These are phyloP conservation scores for Habroteleia sp. DNA, from an alignment of 2,888 invertebrate genomes.

Conservation along the genomic window DNA sequence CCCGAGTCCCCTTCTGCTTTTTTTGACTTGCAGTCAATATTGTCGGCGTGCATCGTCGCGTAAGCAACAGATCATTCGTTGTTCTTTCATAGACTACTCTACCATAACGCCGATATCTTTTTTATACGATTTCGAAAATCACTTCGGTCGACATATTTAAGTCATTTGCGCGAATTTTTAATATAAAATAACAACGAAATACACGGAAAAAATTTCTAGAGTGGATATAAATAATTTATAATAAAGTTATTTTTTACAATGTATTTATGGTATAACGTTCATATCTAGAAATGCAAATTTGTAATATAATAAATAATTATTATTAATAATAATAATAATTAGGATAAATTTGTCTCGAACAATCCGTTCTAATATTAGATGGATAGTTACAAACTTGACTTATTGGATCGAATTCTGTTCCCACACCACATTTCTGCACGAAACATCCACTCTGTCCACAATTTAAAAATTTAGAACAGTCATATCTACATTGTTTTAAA, in stretches of 20 bases:
- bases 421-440: conserved; percentile 66
- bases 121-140: conserved; percentile 40
- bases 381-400: conserved; percentile 67
- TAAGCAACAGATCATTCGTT: conserved; percentile 77
- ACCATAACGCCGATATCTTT: conserved; percentile 32
- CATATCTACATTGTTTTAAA: too few relatives aligned
- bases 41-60: conserved; percentile 72
- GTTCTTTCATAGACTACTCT: conserved; percentile 47
- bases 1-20: conserved; percentile 68
- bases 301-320: too few relatives aligned
- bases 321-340: too few relatives aligned
- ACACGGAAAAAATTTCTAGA: too few relatives aligned
- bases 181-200: too few relatives aligned
- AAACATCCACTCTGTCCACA: conserved; percentile 71
- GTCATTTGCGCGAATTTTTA: too few relatives aligned
- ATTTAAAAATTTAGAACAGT: conserved; percentile 31
- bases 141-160: conserved; percentile 18
- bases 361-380: too few relatives aligned
- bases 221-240: too few relatives aligned
- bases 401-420: conserved; percentile 72
- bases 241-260: too few relatives aligned
- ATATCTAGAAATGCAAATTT: too few relatives aligned
- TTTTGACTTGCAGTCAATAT: conserved; percentile 77
- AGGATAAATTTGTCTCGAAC: too few relatives aligned
- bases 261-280: too few relatives aligned